A percentile compares a stretch with the other conserved stretches of the same genome.
Evolutionary conservation across 1,140 invertebrate species (phyloP).

Genomic region (Trichonephila clavipes): DNA sequence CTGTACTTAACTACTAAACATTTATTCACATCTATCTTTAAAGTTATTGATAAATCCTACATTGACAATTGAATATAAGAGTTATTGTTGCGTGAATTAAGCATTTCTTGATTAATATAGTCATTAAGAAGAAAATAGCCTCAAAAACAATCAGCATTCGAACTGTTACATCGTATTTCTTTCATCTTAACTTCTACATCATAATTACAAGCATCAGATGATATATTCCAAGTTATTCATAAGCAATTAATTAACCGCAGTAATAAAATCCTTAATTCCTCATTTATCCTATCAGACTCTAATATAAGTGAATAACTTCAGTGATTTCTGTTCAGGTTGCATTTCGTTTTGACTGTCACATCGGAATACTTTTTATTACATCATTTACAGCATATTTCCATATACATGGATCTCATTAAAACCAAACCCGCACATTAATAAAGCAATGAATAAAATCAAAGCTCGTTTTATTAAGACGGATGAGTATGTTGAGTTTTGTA

Average conservation of each 20-base stretch:
- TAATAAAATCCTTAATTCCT: background rate
- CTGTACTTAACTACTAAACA: too few relatives aligned
- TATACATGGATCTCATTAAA: constrained; percentile 14
- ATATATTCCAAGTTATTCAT: background rate
- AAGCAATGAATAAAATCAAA: constrained; percentile 47
- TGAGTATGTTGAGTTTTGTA: background rate
- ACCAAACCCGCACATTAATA: background rate
- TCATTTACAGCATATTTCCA: background rate
- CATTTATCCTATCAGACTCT: background rate
- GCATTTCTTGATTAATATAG: too few relatives aligned
- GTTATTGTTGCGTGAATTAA: background rate
- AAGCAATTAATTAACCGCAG: background rate
- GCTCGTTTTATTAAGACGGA: background rate
- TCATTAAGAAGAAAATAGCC: too few relatives aligned
- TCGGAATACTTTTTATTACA: background rate
- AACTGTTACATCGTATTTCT: background rate
- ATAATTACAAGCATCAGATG: background rate
- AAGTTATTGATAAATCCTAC: background rate
- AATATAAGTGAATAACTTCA: background rate
- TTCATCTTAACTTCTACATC: background rate
- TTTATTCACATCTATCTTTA: background rate
- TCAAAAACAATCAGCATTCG: background rate
- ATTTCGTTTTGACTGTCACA: background rate
- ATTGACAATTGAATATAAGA: background rate
- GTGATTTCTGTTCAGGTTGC: background rate